Evolutionary conservation across 2,888 invertebrate genomes (phyloP).

Genomic region (Spilosoma lubricipeda): DNA sequence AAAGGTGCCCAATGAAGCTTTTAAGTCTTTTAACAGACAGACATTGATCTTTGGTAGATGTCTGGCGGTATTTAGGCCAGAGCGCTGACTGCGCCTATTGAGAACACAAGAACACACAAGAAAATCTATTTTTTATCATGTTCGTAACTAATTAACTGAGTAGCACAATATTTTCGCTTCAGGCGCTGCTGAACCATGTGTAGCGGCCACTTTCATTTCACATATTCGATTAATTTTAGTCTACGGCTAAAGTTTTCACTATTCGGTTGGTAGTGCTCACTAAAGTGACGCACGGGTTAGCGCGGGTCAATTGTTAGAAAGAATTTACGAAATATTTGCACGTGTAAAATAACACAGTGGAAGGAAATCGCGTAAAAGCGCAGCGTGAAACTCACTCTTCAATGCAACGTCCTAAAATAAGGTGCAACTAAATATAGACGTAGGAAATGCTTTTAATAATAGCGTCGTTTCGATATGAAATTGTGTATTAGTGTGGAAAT

Average conservation of each 20-base stretch:
- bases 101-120: constrained; percentile 64
- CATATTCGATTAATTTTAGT: constrained; percentile 51
- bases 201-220: constrained; percentile 68
- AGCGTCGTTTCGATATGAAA: constrained; percentile 28
- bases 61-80: constrained; percentile 76
- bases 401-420: constrained; percentile 79
- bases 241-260: constrained; percentile 37
- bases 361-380: constrained; percentile 63
- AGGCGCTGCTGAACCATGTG: constrained; percentile 51
- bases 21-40: constrained; percentile 33
- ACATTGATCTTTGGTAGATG: constrained; percentile 55
- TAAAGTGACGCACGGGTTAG: constrained; percentile 40
- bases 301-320: constrained; percentile 38
- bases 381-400: constrained; percentile 65
- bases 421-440: constrained; percentile 71
- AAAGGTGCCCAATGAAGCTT: constrained; percentile 38
- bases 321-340: constrained; percentile 45
- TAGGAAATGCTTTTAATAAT: constrained; percentile 46
- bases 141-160: constrained; percentile 64
- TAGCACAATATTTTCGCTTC: constrained; percentile 57
- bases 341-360: constrained; percentile 51
- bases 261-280: constrained; percentile 34
- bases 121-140: constrained; percentile 76
- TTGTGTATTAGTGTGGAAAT: constrained; percentile 29
- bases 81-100: constrained; percentile 57